Evolutionary conservation across 2,888 invertebrate genomes (phyloP), one percentile per base, ranked within the genome.

Genomic region (Lasioglossum vierecki): DNA sequence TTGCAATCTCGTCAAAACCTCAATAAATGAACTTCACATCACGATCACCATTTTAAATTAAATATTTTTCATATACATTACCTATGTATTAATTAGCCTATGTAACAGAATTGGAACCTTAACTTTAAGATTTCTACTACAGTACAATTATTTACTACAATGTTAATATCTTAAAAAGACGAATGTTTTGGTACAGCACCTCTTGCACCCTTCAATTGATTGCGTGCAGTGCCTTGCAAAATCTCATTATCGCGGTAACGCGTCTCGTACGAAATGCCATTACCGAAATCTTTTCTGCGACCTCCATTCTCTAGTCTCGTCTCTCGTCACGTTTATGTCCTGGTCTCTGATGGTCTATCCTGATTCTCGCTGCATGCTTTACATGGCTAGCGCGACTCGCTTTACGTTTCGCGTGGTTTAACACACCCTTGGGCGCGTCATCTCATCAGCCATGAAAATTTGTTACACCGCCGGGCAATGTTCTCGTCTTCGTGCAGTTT

Each of bases 401-500:
- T 81, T 78, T 77, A 78, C 83, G 63, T 63, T 66, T 39, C 74
- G 68, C 60, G 46, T 83, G 68, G 71, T 88, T 84, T 79, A 83
- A 80, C 82, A 66, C 80, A 79, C 83, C 79, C 82, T 68, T 78
- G 72, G 80, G 70, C 78, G 76, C 77, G 82, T 77, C 79, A 60
- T 68, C 83, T 76, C 79, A 76, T 82, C 84, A 79, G 70, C 84
- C 84, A 81, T 74, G 80, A 83, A 83, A 85, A 83, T 87, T 79
- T 83, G 79, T 82, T 87, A 80, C 73, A 53, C 71, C 79, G 41
- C n/a, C 79, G 35, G 53, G 44, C 68, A 35, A 35, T 30, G 49
- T 46, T 18, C 71, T 26, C 73, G 26, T 30, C 41, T 26, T 63
- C 35, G 71, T 18, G 30, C 68, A 66, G 57, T 88, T 88, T 84